Base-by-base conservation (phyloP, 1,140 invertebrate species). In the Musca vetustissima region DNA sequence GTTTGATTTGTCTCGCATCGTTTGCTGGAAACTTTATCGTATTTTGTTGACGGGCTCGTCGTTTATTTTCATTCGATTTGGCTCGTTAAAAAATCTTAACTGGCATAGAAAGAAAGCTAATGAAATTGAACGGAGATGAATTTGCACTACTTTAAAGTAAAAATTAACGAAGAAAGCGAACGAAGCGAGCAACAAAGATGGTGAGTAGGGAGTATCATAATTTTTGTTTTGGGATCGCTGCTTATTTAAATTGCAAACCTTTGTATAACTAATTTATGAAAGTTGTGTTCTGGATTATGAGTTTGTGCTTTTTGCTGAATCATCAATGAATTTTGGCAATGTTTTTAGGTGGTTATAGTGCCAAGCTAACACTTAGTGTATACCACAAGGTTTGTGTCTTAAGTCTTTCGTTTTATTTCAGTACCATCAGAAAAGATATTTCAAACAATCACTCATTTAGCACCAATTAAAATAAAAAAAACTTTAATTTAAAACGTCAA, bases 1-100 rank as follows among this genome's bases (percentile, higher is more conserved):
- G 32, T 61, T 36, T 61, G 57, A 61, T 61, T 61, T 61, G 28
- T 61, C 21, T 61, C 57, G 28, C 28, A 24, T 61, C 28, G 36
- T 43, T 43, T 43, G 36, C 36, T 61, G 28, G 57, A 36, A 61
- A 61, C 28, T 36, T 61, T 61, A 43, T 43, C 36, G 36, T 43
- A 43, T 43, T 43, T 43, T n/a, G n/a, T 43, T 43, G 36, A 43
- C 36, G 36, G 4, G 36, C 4, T 43, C 36, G 36, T 43, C 36
- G 36, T 43, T 43, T 21, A 36, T 36, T 61, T 59, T 28, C 25
- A 15, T 32, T 61, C 13, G 57, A 19, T 43, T 61, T 32, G 57
- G 28, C 57, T 61, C 57, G 57, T 61, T 61, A 43, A 61, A 61
- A n/a, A 61, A 61, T 36, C 19, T 36, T 36, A 36, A 28, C 32